Percentiles rank a stretch among this genome's conserved stretches.
Evolutionary conservation across 2,797 vertebrate species (phyloP).

Genomic region (Eospalax fontanierii): DNA sequence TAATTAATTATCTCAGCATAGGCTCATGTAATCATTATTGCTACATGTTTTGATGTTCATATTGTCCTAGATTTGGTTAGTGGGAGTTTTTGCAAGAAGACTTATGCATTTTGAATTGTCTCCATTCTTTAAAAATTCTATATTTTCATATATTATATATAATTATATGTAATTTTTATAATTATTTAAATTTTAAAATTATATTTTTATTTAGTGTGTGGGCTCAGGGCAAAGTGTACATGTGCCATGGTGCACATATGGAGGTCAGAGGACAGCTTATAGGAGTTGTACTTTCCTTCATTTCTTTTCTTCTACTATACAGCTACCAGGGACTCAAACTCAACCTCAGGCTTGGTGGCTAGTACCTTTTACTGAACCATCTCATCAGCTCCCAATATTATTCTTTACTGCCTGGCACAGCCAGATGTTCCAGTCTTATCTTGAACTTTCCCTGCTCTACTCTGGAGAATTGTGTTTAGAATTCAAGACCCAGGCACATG

Average conservation of each 20-base stretch:
- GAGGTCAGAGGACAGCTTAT: neutral
- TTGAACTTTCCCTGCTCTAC: neutral
- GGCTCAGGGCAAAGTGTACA: too few relatives aligned
- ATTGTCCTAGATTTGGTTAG: neutral
- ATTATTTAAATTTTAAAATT: too few relatives aligned
- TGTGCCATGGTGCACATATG: neutral
- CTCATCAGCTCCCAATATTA: neutral
- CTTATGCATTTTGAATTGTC: neutral
- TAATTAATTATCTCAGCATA: slow-evolving; percentile 32
- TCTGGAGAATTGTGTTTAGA: slow-evolving; percentile 8
- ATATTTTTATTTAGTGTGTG: too few relatives aligned
- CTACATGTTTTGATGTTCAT: neutral
- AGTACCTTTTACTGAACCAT: neutral
- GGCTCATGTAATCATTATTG: neutral
- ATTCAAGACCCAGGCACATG: neutral
- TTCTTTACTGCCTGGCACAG: neutral
- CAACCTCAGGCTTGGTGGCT: neutral
- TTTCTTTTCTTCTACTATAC: neutral
- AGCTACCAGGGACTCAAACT: too few relatives aligned
- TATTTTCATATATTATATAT: neutral
- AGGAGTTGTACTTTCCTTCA: neutral
- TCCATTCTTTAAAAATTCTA: neutral
- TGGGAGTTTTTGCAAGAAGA: neutral
- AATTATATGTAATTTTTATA: too few relatives aligned
- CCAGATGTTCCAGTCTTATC: neutral